Evolutionary conservation across 53 echinoderm and acorn worm genomes (phyloP), one percentile per base, ranked within the genome.

Genomic region (Henricia sp.): DNA sequence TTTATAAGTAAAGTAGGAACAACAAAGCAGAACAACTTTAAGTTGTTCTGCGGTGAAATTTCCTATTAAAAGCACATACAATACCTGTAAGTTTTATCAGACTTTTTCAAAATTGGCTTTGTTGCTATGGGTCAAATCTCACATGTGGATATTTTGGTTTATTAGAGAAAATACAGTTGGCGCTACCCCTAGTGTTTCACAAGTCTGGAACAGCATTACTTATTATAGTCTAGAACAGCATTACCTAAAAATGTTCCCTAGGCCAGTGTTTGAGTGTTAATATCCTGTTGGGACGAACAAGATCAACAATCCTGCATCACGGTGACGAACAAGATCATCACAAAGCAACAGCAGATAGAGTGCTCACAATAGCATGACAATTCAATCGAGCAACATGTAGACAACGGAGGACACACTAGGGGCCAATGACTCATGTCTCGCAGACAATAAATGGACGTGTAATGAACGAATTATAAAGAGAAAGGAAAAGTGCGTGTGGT

Each of bases 361-460:
- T 39, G 27, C n/a, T 37, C 38, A 76, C 76, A 76, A 57, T 76
- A 17, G 5, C 16, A 40, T 19, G 14, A 14, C 27, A 76, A 76
- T 58, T 76, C 76, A 57, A 76, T 76, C 56, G 4, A 13, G 19
- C 3, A n/a, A 3, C 16, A 6, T 12, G 57, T 1, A 27, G 56
- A 58, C 59, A 59, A 76, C 57, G 56, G 40, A 34, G 42, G 58
- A 27, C 59, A 59, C 41, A 12, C 27, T 36, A 56, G 76, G 74
- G 76, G n/a, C 38, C 76, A 58, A 13, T 76, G 76, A 76, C 76
- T 76, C 76, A 76, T 58, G 59, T 2, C 29, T 14, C 14, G n/a
- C 29, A 16, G 28, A 59, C 56, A 40, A 57, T 40, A 29, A 58
- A 27, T 28, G 16, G 40, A 26, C 1, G 4, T 23, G 59, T 58